Conservation (phyloP, 2,888 invertebrate genomes). For the Deilephila porcellus region DNA sequence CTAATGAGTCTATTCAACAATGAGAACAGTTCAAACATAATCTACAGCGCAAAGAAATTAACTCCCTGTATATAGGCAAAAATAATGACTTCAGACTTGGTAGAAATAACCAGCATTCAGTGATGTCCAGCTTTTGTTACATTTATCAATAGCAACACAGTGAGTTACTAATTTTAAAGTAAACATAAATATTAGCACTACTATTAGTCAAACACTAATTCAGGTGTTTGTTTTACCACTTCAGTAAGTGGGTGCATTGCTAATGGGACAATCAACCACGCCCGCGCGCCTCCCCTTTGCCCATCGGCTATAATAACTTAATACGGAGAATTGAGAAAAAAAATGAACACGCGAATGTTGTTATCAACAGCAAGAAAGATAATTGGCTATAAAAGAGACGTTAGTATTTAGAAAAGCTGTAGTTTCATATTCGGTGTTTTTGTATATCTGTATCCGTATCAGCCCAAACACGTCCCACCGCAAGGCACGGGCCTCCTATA, state of each 20-base stretch:
- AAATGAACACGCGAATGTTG: neutral
- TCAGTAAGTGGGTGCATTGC: constrained; percentile 45
- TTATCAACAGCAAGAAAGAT: neutral
- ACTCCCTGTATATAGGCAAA: fast-evolving
- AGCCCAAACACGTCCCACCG: too few species aligned
- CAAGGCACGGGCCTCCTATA: too few species aligned
- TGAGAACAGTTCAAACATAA: too few species aligned
- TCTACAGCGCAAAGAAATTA: too few species aligned
- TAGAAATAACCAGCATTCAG: too few species aligned
- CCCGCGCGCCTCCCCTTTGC: constrained; percentile 66
- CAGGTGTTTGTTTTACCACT: constrained; percentile 4
- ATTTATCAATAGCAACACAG: too few species aligned
- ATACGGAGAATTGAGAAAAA: constrained; percentile 1
- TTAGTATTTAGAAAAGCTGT: too few species aligned
- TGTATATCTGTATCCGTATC: too few species aligned
- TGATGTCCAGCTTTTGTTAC: too few species aligned
- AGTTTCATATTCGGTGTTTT: too few species aligned
- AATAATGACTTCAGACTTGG: too few species aligned
- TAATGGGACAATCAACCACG: constrained; percentile 50
- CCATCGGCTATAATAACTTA: constrained; percentile 42
- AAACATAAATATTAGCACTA: neutral
- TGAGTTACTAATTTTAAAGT: neutral
- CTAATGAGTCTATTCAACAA: too few species aligned
- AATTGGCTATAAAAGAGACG: neutral
- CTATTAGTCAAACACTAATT: constrained; percentile 6